phyloP scores from a whole-genome alignment of 2,113 vertebrate genomes.

The Carlito syrichta region DNA sequence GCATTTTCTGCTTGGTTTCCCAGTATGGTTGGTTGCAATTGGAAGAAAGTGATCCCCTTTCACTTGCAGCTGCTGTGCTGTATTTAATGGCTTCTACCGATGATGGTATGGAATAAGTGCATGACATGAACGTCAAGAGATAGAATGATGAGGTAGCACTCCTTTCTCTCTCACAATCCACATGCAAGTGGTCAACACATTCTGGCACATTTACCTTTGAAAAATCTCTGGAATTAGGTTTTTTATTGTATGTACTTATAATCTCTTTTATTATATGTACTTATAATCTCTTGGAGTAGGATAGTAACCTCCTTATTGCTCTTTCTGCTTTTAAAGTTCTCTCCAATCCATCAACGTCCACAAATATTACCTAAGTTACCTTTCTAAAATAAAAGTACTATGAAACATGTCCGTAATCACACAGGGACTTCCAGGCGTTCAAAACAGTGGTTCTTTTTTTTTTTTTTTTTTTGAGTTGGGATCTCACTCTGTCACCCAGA shows the following conservation, averaged over 20 bases:
- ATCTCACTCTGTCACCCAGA: too few relatives aligned
- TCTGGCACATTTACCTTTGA: not conserved
- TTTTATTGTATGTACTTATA: not conserved
- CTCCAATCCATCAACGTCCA: not conserved
- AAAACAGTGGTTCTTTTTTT: not conserved
- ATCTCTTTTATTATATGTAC: not conserved
- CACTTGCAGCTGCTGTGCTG: not conserved
- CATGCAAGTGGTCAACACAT: not conserved
- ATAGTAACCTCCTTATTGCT: not conserved
- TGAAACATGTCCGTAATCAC: not conserved
- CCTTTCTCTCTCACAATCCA: not conserved
- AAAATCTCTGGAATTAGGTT: not conserved
- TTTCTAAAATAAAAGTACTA: slow-evolving; percentile 29
- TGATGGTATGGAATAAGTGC: not conserved
- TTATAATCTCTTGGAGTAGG: not conserved
- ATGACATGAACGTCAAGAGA: not conserved
- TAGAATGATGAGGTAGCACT: not conserved
- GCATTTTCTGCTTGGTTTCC: not conserved
- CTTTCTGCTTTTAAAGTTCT: not conserved
- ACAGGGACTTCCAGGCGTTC: not conserved
- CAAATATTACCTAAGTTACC: not conserved
- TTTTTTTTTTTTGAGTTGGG: not conserved
- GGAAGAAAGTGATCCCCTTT: not conserved
- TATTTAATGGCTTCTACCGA: not conserved
- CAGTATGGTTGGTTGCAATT: not conserved